These are phyloP conservation scores for Proteles cristata DNA, from an alignment of 2,113 vertebrate genomes.

Conservation along the genomic window DNA sequence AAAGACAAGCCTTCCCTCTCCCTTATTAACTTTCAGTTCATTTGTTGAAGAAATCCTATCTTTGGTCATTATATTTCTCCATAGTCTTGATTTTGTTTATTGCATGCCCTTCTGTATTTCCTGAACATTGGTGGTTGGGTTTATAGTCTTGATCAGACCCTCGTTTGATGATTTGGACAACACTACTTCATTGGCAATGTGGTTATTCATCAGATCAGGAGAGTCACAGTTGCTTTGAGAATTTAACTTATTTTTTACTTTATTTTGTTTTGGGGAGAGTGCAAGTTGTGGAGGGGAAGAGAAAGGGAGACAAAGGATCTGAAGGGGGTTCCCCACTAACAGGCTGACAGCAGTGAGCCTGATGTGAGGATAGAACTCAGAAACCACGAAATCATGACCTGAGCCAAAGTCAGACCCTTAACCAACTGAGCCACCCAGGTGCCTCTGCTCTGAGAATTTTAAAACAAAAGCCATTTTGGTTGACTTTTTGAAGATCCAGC, in stretches of 20 bases:
- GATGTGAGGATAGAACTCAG: too few relatives aligned
- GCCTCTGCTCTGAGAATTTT: not conserved
- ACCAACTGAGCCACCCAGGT: too few relatives aligned
- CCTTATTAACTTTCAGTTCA: not conserved
- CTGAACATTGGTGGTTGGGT: not conserved
- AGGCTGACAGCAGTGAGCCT: too few relatives aligned
- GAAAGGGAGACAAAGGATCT: too few relatives aligned
- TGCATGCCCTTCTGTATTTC: not conserved
- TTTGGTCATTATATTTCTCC: not conserved
- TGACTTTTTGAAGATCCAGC: not conserved
- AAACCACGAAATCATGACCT: too few relatives aligned
- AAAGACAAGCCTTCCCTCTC: not conserved
- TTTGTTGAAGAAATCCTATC: not conserved
- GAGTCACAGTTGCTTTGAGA: not conserved
- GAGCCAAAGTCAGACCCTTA: too few relatives aligned
- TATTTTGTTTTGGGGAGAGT: too few relatives aligned
- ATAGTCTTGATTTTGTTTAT: not conserved
- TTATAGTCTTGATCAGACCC: not conserved
- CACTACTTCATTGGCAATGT: not conserved
- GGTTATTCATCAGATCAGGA: not conserved
- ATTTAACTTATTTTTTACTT: not conserved
- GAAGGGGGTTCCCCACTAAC: too few relatives aligned
- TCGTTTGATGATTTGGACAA: not conserved
- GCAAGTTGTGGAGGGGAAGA: too few relatives aligned
- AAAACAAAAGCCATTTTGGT: not conserved